Percentiles rank a stretch among this genome's conserved stretches.
phyloP scores from a whole-genome alignment of 2,888 invertebrate species.

The Drosophila setosimentum region DNA sequence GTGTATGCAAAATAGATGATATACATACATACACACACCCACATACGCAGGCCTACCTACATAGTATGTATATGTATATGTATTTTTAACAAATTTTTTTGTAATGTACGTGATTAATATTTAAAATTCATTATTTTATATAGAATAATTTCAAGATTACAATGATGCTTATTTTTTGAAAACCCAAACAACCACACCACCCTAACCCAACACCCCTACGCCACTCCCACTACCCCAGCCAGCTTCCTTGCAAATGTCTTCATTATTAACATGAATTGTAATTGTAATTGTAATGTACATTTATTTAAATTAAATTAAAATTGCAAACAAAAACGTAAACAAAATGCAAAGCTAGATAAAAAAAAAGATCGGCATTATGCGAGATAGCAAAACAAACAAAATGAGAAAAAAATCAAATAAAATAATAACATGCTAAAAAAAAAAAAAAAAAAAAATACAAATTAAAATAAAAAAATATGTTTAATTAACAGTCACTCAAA shows the following conservation, averaged over 20 bases:
- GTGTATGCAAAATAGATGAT: slow-evolving; percentile 16
- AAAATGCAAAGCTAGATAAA: slow-evolving; percentile 50
- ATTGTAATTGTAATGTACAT: slow-evolving; percentile 61
- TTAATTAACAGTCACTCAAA: slow-evolving; percentile 54
- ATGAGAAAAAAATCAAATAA: slow-evolving; percentile 50
- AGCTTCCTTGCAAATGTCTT: not conserved
- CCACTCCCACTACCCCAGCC: not conserved
- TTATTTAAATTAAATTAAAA: slow-evolving; percentile 75
- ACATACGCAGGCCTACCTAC: slow-evolving; percentile 18
- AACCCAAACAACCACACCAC: slow-evolving; percentile 1
- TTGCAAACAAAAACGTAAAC: slow-evolving; percentile 42
- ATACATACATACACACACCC: slow-evolving; percentile 23
- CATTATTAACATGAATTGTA: slow-evolving; percentile 48
- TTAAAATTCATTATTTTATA: slow-evolving; percentile 53
- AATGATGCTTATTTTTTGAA: slow-evolving; percentile 34
- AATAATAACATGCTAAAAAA: slow-evolving; percentile 31
- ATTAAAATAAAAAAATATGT: slow-evolving; percentile 34
- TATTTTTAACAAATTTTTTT: slow-evolving; percentile 55
- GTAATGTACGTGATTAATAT: slow-evolving; percentile 67
- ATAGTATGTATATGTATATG: slow-evolving; percentile 42
- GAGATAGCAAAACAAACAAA: slow-evolving; percentile 43
- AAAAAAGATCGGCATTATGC: slow-evolving; percentile 41
- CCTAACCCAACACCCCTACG: not conserved
- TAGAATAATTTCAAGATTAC: slow-evolving; percentile 29
- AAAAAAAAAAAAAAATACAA: slow-evolving; percentile 17